Conservation (phyloP, 2,113 vertebrate species). For the Macaca nemestrina region DNA sequence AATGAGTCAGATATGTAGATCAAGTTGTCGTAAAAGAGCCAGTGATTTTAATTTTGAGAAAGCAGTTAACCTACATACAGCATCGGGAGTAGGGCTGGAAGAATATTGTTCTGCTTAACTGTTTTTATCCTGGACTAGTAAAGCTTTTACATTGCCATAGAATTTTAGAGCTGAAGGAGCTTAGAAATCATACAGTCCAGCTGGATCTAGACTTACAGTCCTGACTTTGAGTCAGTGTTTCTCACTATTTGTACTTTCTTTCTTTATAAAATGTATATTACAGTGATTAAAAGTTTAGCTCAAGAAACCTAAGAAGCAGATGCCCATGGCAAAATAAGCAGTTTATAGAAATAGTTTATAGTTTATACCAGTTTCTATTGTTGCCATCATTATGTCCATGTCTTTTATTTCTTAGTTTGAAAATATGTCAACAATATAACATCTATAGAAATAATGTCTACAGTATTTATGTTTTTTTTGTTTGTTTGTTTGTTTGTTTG, state of each 20-base stretch:
- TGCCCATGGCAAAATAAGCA: neutral
- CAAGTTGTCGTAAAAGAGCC: constrained; percentile 47
- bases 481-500: too few species aligned
- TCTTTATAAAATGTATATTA: constrained; percentile 23
- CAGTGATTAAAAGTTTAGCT: neutral
- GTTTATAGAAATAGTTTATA: neutral
- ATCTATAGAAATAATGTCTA: neutral
- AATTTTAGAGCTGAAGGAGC: neutral
- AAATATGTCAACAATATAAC: neutral
- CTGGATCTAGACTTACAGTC: neutral
- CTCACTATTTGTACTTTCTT: neutral
- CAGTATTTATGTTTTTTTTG: neutral
- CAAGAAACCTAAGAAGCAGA: neutral
- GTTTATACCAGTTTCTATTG: too few species aligned
- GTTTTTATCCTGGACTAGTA: neutral
- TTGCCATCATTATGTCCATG: too few species aligned
- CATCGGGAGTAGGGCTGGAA: constrained; percentile 28
- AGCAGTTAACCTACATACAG: constrained; percentile 31
- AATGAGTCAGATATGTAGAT: constrained; percentile 61
- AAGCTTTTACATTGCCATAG: neutral
- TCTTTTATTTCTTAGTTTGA: constrained; percentile 17
- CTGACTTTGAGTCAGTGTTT: neutral
- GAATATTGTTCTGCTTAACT: constrained; percentile 2
- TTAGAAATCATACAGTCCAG: neutral
- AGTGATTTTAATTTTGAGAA: constrained; percentile 64